Percentiles rank a stretch among this genome's conserved stretches.
Evolutionary conservation across 2,888 invertebrate species (phyloP).

Genomic region (Himalopsyche kuldschensis): DNA sequence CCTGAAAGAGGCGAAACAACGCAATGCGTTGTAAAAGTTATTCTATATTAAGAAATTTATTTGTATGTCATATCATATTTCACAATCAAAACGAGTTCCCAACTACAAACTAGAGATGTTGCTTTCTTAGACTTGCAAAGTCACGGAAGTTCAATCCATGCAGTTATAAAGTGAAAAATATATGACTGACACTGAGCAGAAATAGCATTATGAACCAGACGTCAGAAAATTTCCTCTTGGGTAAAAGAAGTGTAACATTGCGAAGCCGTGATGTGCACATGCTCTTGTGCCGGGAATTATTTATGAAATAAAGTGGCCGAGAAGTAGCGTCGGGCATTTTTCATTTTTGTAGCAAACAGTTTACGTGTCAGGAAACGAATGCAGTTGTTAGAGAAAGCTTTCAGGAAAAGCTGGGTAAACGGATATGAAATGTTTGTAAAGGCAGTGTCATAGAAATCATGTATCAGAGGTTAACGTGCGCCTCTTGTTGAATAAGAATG

Average conservation of each 20-base stretch:
- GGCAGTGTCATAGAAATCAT: neutral
- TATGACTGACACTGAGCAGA: neutral
- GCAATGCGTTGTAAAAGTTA: too few relatives aligned
- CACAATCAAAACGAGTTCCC: too few relatives aligned
- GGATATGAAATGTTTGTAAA: neutral
- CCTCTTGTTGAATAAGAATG: neutral
- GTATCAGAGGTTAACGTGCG: neutral
- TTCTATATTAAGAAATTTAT: too few relatives aligned
- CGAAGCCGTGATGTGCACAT: neutral
- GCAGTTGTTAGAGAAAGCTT: neutral
- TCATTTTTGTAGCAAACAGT: neutral
- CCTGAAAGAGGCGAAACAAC: too few relatives aligned
- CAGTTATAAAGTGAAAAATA: neutral
- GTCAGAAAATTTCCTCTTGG: neutral
- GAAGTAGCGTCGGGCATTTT: neutral
- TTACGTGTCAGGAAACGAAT: neutral
- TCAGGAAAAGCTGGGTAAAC: neutral
- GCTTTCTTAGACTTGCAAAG: neutral
- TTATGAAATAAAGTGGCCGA: slow-evolving; percentile 12
- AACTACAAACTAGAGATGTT: too few relatives aligned
- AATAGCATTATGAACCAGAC: neutral
- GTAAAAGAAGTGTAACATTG: neutral
- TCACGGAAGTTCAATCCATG: neutral
- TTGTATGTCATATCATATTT: too few relatives aligned
- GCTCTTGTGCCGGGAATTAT: slow-evolving; percentile 7